A percentile compares a stretch with the other conserved stretches of the same genome.
Evolutionary conservation across 2,113 vertebrate genomes (phyloP).

Genomic region (Montifringilla adamsi): DNA sequence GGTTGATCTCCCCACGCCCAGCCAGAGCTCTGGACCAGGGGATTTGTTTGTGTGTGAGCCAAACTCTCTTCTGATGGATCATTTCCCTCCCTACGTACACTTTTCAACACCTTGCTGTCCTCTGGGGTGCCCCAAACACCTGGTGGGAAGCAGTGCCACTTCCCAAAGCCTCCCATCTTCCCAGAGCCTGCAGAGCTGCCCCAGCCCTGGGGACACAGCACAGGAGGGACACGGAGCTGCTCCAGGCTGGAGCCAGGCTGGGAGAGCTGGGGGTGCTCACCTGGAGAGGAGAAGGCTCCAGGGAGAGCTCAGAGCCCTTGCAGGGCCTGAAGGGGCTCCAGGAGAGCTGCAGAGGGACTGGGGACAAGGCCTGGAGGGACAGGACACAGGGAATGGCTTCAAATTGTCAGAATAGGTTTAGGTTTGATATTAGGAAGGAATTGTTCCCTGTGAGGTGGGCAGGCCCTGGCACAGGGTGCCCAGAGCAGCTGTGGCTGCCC

Average conservation of each 20-base stretch:
- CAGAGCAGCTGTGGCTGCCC: too few species aligned
- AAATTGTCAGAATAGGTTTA: not conserved
- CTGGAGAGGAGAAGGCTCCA: not conserved
- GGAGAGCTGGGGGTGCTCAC: not conserved
- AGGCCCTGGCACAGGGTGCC: not conserved
- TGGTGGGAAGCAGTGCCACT: not conserved
- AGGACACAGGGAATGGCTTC: not conserved
- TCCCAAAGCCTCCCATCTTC: not conserved
- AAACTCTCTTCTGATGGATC: not conserved
- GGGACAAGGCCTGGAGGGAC: not conserved
- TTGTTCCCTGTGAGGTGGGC: not conserved
- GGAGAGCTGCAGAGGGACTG: not conserved
- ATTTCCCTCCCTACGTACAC: not conserved
- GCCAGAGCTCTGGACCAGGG: not conserved
- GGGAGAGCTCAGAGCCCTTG: not conserved
- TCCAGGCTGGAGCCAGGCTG: not conserved
- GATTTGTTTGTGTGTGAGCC: not conserved
- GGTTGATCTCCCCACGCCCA: not conserved
- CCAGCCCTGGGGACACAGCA: too few species aligned
- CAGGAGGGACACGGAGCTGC: not conserved
- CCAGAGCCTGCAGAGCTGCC: too few species aligned
- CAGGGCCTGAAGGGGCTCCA: not conserved
- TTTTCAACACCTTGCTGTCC: not conserved
- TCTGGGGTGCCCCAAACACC: too few species aligned
- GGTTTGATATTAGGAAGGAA: not conserved